These are phyloP conservation scores for Lycia hirtaria DNA, from an alignment of 2,888 invertebrate genomes.

Conservation along the genomic window DNA sequence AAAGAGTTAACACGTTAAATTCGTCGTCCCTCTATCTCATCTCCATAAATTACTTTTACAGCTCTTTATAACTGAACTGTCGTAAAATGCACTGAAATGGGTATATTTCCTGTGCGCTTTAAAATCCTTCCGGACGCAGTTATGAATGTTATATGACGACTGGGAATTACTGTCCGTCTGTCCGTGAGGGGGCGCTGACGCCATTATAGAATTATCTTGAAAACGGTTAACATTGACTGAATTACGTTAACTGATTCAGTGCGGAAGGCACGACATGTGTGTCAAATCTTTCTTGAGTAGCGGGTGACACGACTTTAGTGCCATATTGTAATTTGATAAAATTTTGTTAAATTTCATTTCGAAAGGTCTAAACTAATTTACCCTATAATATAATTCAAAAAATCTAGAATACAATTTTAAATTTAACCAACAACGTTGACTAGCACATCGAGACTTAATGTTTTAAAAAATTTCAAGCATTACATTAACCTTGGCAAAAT, in stretches of 20 bases:
- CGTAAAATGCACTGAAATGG: constrained; percentile 43
- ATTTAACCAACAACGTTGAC: no score
- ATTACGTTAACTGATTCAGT: constrained; percentile 8
- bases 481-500: no score
- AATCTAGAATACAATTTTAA: no score
- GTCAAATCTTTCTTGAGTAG: no score
- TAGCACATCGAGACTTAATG: no score
- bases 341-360: no score
- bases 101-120: constrained; percentile 56
- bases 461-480: no score
- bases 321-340: no score
- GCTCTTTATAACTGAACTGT: constrained; percentile 34
- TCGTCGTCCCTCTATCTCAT: constrained; percentile 30
- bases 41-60: constrained; percentile 36
- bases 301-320: no score
- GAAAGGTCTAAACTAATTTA: no score
- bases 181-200: constrained; percentile 35
- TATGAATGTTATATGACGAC: constrained; percentile 59
- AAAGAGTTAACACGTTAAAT: constrained; percentile 18
- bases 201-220: constrained; percentile 35
- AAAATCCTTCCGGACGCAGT: constrained; percentile 59
- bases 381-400: no score
- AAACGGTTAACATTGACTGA: constrained; percentile 18
- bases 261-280: no score
- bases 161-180: constrained; percentile 42